Evolutionary conservation across 1,140 invertebrate genomes (phyloP).

Genomic region (Caenorhabditis latens): DNA sequence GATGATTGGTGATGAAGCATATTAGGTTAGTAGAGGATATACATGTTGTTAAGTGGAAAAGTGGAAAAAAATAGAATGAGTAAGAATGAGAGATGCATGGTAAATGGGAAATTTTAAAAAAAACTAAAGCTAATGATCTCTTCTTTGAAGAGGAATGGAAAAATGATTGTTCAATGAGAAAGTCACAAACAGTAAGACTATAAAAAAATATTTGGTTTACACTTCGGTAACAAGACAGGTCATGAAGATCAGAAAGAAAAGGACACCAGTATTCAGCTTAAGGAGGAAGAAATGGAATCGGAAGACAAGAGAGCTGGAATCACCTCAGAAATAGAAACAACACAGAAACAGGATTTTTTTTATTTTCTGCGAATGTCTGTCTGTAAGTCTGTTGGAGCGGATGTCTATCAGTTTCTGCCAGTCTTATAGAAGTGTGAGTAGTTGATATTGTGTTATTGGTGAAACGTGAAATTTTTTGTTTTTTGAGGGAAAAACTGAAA

Average conservation of each 20-base stretch:
- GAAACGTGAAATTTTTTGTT: too few species aligned
- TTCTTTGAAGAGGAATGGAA: slow-evolving; percentile 13
- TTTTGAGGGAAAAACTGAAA: neutral
- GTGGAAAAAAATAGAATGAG: too few species aligned
- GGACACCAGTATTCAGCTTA: slow-evolving; percentile 8
- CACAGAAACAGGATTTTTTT: neutral
- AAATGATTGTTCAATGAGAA: neutral
- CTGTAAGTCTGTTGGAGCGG: too few species aligned
- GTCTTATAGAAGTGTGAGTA: too few species aligned
- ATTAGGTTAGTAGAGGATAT: slow-evolving; percentile 15
- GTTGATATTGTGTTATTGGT: too few species aligned
- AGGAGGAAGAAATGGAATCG: neutral
- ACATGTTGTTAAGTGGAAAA: too few species aligned
- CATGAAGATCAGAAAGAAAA: neutral
- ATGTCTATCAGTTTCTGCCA: too few species aligned
- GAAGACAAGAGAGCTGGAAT: neutral
- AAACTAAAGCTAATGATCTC: neutral
- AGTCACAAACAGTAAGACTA: neutral
- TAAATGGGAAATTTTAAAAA: too few species aligned
- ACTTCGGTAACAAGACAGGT: too few species aligned
- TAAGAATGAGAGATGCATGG: too few species aligned
- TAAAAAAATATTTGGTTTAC: too few species aligned
- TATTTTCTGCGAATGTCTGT: too few species aligned
- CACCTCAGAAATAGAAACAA: neutral
- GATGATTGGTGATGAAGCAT: neutral